Base-by-base conservation (phyloP, 2,888 invertebrate species). In the Zele albiditarsus region DNA sequence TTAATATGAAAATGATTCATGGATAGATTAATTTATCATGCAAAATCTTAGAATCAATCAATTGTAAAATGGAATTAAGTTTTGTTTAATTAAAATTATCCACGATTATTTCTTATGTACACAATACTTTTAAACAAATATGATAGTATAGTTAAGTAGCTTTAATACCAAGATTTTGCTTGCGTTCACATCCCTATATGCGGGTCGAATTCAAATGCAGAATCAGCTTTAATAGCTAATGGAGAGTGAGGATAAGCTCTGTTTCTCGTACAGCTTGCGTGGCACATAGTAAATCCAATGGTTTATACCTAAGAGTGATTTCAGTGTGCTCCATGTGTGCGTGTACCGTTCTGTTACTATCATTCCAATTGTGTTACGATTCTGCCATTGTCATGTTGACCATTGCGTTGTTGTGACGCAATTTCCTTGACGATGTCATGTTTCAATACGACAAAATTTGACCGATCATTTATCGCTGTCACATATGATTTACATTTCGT, bases 211-310 rank as follows among this genome's bases (percentile, higher is more conserved):
- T 65, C 77, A 77, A 74, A 75, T 71, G 78, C 75, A 60, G 49
- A 78, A 77, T 77, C 74, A 78, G 77, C 78, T 75, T 63, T 69
- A 71, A 58, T 66, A 70, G 67, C 71, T 33, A 73, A 14, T 58
- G 53, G 62, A 23, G 14, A 63, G 69, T 62, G 75, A 38, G 73
- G 71, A 69, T 73, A 71, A 77, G 71, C 75, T 73, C 70, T 71
- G 70, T 62, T 71, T 77, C 49, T 60, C 53, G 65, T 68, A 63
- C 75, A 74, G 73, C 75, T 77, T 75, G 38, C 68, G 73, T 53
- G 53, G 53, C 53, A 20, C 20, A 53, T 20, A 20, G 53, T 20
- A 53, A 53, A 46, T 53, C 20, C 20, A 53, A 53, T 53, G 53
- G 20, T 20, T 53, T 23, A 46, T 53, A 53, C 53, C 10, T 53